Evolutionary conservation across 2,797 vertebrate genomes (phyloP).

Genomic region (Cygnus olor): DNA sequence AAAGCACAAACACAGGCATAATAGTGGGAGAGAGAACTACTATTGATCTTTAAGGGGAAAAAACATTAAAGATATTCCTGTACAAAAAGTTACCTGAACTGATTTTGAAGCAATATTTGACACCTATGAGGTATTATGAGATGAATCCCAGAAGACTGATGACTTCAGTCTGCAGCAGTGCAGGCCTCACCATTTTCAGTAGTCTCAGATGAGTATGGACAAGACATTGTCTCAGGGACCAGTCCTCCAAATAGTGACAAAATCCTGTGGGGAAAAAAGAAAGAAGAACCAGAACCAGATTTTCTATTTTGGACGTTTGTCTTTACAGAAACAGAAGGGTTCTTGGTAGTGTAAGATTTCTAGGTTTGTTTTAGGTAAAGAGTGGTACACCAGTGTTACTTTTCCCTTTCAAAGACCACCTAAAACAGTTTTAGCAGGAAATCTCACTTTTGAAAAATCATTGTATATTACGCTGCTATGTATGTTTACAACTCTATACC

Average conservation of each 20-base stretch:
- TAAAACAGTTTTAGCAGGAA: neutral
- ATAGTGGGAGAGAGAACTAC: neutral
- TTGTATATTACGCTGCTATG: neutral
- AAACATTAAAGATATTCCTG: neutral
- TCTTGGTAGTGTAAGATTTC: neutral
- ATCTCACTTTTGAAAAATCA: neutral
- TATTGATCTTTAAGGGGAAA: neutral
- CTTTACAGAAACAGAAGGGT: neutral
- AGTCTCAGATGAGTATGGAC: neutral
- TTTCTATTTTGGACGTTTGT: neutral
- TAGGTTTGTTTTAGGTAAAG: neutral
- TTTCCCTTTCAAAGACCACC: neutral
- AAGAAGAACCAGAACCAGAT: neutral
- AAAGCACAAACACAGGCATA: neutral
- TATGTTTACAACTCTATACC: neutral
- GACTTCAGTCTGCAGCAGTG: neutral
- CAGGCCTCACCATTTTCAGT: neutral
- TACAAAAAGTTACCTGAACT: neutral
- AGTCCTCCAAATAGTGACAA: neutral
- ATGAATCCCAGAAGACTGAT: neutral
- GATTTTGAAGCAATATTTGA: conserved; percentile 7
- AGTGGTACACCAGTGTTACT: neutral
- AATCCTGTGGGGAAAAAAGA: neutral
- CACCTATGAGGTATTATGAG: neutral
- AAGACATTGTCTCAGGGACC: neutral